A percentile compares a stretch with the other conserved stretches of the same genome.
Conservation (phyloP, 35 echinoderm and acorn worm species). For the Apostichopus japonicus region DNA sequence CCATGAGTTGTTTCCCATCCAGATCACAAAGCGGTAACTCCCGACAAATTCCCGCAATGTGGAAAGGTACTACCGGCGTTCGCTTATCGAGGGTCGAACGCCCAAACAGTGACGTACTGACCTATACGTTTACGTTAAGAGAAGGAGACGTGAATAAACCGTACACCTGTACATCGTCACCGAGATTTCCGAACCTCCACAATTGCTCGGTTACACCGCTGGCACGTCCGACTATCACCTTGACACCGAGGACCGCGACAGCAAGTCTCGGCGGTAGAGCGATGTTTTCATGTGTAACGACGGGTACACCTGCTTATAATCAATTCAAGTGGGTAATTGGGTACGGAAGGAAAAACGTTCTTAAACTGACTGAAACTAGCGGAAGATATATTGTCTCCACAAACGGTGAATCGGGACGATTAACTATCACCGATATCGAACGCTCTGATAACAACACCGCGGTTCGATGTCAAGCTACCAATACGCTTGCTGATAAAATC, state of each 20-base stretch:
- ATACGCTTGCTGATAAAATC: constrained; percentile 8
- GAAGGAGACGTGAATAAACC: constrained; percentile 25
- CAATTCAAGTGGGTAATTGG: constrained; percentile 39
- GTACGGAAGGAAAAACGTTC: background rate
- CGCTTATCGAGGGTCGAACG: background rate
- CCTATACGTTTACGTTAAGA: background rate
- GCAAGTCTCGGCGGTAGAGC: background rate
- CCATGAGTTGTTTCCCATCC: background rate
- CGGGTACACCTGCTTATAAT: constrained; percentile 28
- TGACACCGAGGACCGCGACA: constrained; percentile 11
- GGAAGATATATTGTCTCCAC: constrained; percentile 42
- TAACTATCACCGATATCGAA: constrained; percentile 29
- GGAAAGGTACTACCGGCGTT: constrained; percentile 21
- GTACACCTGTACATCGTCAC: constrained; percentile 38
- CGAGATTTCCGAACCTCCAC: constrained; percentile 3
- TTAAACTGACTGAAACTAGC: background rate
- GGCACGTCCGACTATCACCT: background rate
- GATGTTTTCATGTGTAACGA: constrained; percentile 29
- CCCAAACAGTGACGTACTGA: background rate
- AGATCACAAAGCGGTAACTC: no score
- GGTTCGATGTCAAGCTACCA: constrained; percentile 44
- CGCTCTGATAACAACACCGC: constrained; percentile 45
- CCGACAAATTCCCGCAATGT: background rate
- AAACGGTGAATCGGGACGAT: background rate
- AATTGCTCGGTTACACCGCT: constrained; percentile 35